These are phyloP conservation scores for Neotoma lepida DNA, from an alignment of 2,113 vertebrate species.

Conservation along the genomic window DNA sequence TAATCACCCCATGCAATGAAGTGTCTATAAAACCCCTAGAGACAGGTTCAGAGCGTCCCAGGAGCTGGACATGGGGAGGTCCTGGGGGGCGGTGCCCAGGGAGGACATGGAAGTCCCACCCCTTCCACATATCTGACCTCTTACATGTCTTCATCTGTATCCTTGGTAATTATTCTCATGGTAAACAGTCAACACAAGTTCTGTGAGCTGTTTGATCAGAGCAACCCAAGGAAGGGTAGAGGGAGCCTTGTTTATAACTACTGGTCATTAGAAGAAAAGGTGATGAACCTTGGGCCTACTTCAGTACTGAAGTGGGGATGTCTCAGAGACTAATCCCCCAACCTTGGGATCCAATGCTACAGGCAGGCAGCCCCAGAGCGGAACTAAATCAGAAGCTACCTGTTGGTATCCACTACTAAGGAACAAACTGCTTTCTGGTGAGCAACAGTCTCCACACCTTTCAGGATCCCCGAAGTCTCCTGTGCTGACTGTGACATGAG, in stretches of 20 bases:
- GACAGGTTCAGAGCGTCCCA: not conserved
- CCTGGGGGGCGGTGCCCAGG: not conserved
- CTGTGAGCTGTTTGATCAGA: not conserved
- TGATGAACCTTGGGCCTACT: not conserved
- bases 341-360: not conserved
- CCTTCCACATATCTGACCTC: no score
- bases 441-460: not conserved
- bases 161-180: not conserved
- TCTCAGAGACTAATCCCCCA: not conserved
- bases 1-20: not conserved
- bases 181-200: not conserved
- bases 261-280: not conserved
- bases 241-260: not conserved
- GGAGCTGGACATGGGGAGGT: not conserved
- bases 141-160: not conserved
- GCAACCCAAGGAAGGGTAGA: not conserved
- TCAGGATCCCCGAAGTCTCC: not conserved
- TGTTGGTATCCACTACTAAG: not conserved
- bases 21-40: not conserved
- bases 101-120: not conserved
- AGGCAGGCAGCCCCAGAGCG: not conserved
- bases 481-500: not conserved
- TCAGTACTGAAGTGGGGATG: not conserved
- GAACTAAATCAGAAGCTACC: not conserved
- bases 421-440: not conserved